phyloP scores from a whole-genome alignment of 2,888 invertebrate genomes.

The Caradrina kadenii region DNA sequence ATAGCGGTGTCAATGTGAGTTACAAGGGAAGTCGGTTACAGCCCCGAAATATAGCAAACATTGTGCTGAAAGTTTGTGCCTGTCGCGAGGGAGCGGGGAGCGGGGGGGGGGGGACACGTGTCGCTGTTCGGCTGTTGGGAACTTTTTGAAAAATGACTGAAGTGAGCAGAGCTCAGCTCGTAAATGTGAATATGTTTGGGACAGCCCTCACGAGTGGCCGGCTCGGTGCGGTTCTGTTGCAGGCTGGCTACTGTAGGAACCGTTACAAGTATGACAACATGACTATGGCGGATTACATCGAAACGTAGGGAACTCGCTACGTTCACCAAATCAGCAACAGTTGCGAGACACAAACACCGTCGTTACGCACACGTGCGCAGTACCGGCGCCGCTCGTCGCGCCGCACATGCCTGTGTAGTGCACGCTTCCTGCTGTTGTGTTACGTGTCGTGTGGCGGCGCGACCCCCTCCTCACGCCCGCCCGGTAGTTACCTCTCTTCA shows the following conservation, averaged over 20 bases:
- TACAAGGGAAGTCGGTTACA: slow-evolving; percentile 37
- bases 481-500: background rate
- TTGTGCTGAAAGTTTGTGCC: slow-evolving; percentile 4
- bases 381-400: too few relatives aligned
- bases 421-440: too few relatives aligned
- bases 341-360: too few relatives aligned
- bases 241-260: too few relatives aligned
- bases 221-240: background rate
- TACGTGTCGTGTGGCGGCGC: too few relatives aligned
- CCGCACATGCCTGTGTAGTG: too few relatives aligned
- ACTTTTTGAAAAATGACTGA: slow-evolving; percentile 54
- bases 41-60: slow-evolving; percentile 18
- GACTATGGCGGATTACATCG: too few relatives aligned
- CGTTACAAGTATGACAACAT: background rate
- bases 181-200: slow-evolving; percentile 30
- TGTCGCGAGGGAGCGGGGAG: background rate
- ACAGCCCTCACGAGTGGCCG: background rate
- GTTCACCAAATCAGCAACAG: too few relatives aligned
- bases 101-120: slow-evolving; percentile 3
- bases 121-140: slow-evolving; percentile 4
- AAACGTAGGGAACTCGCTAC: too few relatives aligned
- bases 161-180: slow-evolving; percentile 14
- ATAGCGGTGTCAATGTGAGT: slow-evolving; percentile 40
- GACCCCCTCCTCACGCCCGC: too few relatives aligned
- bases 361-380: too few relatives aligned